These are phyloP conservation scores for Leucoptera coffeella DNA, from an alignment of 2,888 invertebrate species.

Conservation along the genomic window DNA sequence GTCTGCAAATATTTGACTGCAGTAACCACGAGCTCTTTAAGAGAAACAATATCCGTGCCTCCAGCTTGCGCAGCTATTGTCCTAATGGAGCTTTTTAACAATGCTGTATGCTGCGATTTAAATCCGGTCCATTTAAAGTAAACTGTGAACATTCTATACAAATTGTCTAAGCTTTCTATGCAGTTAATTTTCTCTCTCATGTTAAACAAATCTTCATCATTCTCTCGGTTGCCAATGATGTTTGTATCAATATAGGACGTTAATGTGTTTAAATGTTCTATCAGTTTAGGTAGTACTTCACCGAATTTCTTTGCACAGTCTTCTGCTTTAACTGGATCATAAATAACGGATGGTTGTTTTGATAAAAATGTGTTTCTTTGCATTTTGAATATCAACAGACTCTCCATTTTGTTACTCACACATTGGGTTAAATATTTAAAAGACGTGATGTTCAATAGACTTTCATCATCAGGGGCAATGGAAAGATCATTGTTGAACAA, in stretches of 20 bases:
- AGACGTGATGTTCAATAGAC: constrained; percentile 19
- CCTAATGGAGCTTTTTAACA: constrained; percentile 29
- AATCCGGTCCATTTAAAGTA: constrained; percentile 63
- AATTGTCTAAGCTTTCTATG: constrained; percentile 43
- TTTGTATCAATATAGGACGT: constrained; percentile 18
- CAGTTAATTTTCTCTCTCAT: constrained; percentile 17
- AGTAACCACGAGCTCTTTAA: constrained; percentile 25
- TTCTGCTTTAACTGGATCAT: constrained; percentile 24
- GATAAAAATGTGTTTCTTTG: constrained; percentile 28
- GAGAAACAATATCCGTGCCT: constrained; percentile 17
- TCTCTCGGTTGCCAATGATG: constrained; percentile 11
- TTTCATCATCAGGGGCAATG: constrained; percentile 13
- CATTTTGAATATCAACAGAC: constrained; percentile 24
- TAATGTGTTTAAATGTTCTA: constrained; percentile 20
- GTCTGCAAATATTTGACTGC: constrained; percentile 29
- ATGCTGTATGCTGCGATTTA: constrained; percentile 22
- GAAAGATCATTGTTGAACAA: constrained; percentile 22
- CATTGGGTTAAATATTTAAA: constrained; percentile 24
- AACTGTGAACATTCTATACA: constrained; percentile 49
- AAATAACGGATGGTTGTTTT: constrained; percentile 18
- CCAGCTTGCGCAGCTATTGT: constrained; percentile 18
- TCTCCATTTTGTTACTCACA: constrained; percentile 20
- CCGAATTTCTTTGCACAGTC: constrained; percentile 20
- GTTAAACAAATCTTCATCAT: constrained; percentile 14
- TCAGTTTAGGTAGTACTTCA: constrained; percentile 22